Evolutionary conservation across 1,140 invertebrate genomes (phyloP).

Genomic region (Brachionus manjavacas): DNA sequence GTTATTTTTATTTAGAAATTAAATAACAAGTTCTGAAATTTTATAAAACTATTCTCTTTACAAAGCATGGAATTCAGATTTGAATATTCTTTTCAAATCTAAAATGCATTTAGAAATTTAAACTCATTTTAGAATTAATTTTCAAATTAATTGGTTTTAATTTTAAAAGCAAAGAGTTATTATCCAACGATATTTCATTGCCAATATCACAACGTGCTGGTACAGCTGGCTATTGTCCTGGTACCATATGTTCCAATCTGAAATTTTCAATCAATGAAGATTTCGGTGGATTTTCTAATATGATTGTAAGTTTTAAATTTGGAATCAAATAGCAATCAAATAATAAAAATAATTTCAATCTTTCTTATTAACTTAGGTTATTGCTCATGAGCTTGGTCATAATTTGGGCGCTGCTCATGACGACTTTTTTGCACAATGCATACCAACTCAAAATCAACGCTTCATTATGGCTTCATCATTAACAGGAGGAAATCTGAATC

Average conservation of each 20-base stretch:
- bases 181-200: neutral
- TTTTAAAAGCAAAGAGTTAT: neutral
- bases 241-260: neutral
- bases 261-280: slow-evolving; percentile 39
- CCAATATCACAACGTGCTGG: neutral
- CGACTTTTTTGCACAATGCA: neutral
- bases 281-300: slow-evolving; percentile 21
- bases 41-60: no score
- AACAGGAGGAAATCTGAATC: neutral
- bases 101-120: no score
- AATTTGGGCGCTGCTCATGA: neutral
- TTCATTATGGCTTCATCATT: slow-evolving; percentile 15
- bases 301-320: neutral
- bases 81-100: no score
- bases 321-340: no score
- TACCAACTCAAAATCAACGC: neutral
- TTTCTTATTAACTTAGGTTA: no score
- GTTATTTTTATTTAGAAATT: no score
- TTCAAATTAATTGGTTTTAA: no score
- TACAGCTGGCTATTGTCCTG: slow-evolving; percentile 1
- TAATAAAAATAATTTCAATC: no score
- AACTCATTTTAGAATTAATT: no score
- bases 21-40: no score
- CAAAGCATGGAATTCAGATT: no score
- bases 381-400: slow-evolving; percentile 35